These are phyloP conservation scores for Orius insidiosus DNA, from an alignment of 1,140 invertebrate genomes.

Conservation along the genomic window DNA sequence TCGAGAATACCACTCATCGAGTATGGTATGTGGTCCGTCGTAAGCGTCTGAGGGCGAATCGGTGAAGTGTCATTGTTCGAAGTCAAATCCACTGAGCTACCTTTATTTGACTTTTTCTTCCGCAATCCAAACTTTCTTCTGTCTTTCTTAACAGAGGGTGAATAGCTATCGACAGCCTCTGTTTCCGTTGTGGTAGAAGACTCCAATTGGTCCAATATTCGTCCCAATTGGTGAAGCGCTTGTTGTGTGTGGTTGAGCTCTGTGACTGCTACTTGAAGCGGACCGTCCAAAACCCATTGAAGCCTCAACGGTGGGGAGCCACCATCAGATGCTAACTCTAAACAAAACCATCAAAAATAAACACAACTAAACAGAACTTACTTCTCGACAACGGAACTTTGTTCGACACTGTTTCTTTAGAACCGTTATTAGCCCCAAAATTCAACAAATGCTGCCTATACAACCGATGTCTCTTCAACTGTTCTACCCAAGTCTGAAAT, in stretches of 20 bases:
- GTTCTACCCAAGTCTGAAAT: slow-evolving; percentile 56
- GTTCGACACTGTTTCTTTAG: slow-evolving; percentile 2
- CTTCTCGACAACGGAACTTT: slow-evolving; percentile 10
- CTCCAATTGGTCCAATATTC: slow-evolving; percentile 35
- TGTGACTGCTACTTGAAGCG: slow-evolving; percentile 28
- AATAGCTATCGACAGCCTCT: slow-evolving; percentile 32
- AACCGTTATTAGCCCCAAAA: slow-evolving; percentile 29
- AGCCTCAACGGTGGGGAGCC: slow-evolving; percentile 12
- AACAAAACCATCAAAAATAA: background rate
- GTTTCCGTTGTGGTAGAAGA: slow-evolving; percentile 14
- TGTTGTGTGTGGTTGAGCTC: slow-evolving; percentile 43
- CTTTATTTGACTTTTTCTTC: slow-evolving; percentile 47
- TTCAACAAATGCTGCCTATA: slow-evolving; percentile 61
- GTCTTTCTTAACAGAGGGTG: slow-evolving; percentile 47
- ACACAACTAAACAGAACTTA: background rate
- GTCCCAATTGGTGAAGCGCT: slow-evolving; percentile 40
- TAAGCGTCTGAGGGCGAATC: slow-evolving; percentile 6
- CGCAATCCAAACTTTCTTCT: slow-evolving; percentile 47
- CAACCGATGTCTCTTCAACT: slow-evolving; percentile 57
- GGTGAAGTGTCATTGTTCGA: slow-evolving; percentile 3
- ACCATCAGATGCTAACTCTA: slow-evolving; percentile 9
- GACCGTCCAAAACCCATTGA: slow-evolving; percentile 17
- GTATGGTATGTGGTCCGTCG: background rate
- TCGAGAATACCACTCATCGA: slow-evolving; percentile 3
- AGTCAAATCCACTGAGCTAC: slow-evolving; percentile 36